Percentiles rank a stretch among this genome's conserved stretches.
Evolutionary conservation across 2,888 invertebrate species (phyloP).

Genomic region (Lagria hirta): DNA sequence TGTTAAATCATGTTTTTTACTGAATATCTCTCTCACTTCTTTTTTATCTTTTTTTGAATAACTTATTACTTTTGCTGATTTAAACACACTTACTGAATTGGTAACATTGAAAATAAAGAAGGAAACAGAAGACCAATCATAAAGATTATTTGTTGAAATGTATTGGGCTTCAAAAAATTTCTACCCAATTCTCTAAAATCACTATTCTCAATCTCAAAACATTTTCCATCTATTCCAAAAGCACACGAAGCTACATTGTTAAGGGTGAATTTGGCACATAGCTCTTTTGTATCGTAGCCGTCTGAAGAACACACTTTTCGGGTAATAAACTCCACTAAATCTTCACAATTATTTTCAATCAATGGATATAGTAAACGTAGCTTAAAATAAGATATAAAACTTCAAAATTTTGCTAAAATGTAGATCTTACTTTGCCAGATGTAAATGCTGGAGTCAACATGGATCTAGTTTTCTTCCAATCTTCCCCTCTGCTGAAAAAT

Average conservation of each 20-base stretch:
- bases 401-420: neutral
- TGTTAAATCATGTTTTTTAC: too few species aligned
- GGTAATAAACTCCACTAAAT: slow-evolving; percentile 18
- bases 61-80: too few species aligned
- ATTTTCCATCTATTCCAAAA: slow-evolving; percentile 53
- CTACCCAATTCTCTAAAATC: slow-evolving; percentile 39
- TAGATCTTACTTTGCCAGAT: slow-evolving; percentile 54
- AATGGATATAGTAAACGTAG: slow-evolving; percentile 57
- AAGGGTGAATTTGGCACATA: slow-evolving; percentile 39
- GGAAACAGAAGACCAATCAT: too few species aligned
- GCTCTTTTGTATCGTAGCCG: slow-evolving; percentile 51
- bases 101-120: neutral
- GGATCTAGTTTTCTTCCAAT: slow-evolving; percentile 56
- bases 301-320: too few species aligned
- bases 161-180: slow-evolving; percentile 27
- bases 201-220: slow-evolving; percentile 43
- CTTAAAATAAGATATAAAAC: slow-evolving; percentile 30
- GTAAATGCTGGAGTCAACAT: slow-evolving; percentile 58
- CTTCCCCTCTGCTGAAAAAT: slow-evolving; percentile 53
- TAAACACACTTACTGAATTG: neutral
- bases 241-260: slow-evolving; percentile 55
- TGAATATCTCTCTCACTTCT: too few species aligned
- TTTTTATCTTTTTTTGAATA: too few species aligned
- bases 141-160: slow-evolving; percentile 17
- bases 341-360: slow-evolving; percentile 52